A percentile compares a stretch with the other conserved stretches of the same genome.
Evolutionary conservation across 1,140 invertebrate species (phyloP).

Genomic region (Drosophila funebris): DNA sequence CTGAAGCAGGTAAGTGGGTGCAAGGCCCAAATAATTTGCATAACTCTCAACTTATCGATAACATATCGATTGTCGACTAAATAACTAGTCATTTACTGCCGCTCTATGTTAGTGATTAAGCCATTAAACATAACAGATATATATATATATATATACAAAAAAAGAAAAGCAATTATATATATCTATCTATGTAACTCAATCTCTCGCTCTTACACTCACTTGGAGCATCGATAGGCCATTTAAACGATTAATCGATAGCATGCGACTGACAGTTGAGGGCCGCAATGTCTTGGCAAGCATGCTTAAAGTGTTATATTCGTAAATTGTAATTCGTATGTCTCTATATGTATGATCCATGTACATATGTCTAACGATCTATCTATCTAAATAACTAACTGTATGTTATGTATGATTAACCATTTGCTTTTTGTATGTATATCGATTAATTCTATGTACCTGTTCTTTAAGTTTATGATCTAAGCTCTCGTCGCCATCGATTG

Average conservation of each 20-base stretch:
- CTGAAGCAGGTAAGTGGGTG: constrained; percentile 93
- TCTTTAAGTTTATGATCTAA: constrained; percentile 51
- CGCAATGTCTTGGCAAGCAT: constrained; percentile 46
- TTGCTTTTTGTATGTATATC: constrained; percentile 6
- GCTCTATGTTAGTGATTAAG: constrained; percentile 36
- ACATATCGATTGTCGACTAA: not conserved
- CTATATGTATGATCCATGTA: not conserved
- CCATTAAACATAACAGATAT: not conserved
- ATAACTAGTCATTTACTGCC: constrained; percentile 5
- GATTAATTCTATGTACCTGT: not conserved
- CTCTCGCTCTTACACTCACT: constrained; percentile 27
- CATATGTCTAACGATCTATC: constrained; percentile 23
- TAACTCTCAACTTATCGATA: too few species aligned
- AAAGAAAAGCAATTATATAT: not conserved
- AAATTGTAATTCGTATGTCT: constrained; percentile 1
- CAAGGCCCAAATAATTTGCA: constrained; percentile 4
- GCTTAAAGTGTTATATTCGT: constrained; percentile 13
- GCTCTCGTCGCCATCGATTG: constrained; percentile 32
- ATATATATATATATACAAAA: not conserved
- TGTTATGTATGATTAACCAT: constrained; percentile 5
- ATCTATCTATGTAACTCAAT: not conserved
- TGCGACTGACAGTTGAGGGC: constrained; percentile 35
- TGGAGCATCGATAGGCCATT: constrained; percentile 30
- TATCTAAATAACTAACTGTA: not conserved
- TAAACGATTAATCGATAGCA: constrained; percentile 45